A percentile compares a stretch with the other conserved stretches of the same genome.
Conservation (phyloP, 1,140 invertebrate genomes). For the Aphelenchoides fujianensis region DNA sequence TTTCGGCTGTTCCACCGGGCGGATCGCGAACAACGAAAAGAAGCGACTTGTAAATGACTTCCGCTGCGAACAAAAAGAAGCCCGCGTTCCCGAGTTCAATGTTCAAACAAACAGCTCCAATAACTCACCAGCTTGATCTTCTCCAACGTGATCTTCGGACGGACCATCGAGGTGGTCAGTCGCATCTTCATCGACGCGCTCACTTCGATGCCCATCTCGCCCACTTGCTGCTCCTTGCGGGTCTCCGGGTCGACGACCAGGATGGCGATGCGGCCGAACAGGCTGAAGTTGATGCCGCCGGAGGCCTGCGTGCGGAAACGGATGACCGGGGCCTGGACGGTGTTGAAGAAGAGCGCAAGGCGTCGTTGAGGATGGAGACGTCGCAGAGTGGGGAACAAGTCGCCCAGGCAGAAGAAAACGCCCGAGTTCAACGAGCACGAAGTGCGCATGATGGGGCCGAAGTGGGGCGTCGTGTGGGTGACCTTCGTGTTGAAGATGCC, state of each 20-base stretch:
- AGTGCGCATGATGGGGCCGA: constrained; percentile 60
- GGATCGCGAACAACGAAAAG: no score
- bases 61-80: no score
- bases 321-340: constrained; percentile 51
- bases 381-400: constrained; percentile 58
- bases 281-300: constrained; percentile 54
- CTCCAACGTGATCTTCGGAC: constrained; percentile 55
- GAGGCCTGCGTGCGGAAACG: constrained; percentile 36
- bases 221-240: constrained; percentile 44
- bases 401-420: constrained; percentile 56
- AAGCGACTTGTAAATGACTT: no score
- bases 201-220: constrained; percentile 53
- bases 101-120: no score
- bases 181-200: constrained; percentile 56
- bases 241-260: constrained; percentile 34
- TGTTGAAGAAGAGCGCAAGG: constrained; percentile 41
- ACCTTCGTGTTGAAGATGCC: constrained; percentile 59
- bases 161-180: constrained; percentile 48
- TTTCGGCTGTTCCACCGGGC: no score
- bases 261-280: constrained; percentile 53
- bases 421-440: constrained; percentile 50
- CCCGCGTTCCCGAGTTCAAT: no score
- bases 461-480: constrained; percentile 58
- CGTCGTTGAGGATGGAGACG: constrained; percentile 40
- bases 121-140: constrained; percentile 46